Base-by-base conservation (phyloP, 2,113 vertebrate species). In the Polypterus senegalus region DNA sequence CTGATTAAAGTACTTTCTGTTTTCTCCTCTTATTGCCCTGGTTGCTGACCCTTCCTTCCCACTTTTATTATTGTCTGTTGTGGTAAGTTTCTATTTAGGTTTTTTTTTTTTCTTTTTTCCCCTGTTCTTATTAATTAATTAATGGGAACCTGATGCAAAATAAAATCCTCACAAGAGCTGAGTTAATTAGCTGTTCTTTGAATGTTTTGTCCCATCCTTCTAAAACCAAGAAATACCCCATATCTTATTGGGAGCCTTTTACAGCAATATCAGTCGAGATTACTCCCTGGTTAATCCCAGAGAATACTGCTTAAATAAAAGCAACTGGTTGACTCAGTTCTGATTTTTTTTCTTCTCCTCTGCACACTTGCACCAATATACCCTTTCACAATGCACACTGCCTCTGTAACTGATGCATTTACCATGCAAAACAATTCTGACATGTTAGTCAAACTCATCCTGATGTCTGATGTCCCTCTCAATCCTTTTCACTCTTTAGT, bases 51-150 rank as follows among this genome's bases (percentile, higher is more conserved):
- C 84, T 88, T 92, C 83, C 90, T 92, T 88, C 91, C 92, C 83
- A 92, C 91, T 96, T 94, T 92, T 92, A 92, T 93, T 97, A 92
- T 94, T 96, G 88, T 97, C 91, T 96, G 79, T 97, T 95, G 88
- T 97, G 93, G 94, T 97, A 98, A 98, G 96, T 98, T 92, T 77
- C 83, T 86, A 84, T 89, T 84, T 74, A 87, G 88, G 88, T 84
- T 83, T 79, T 82, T 78, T 71, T 63, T 61, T 77, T 77, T 74
- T 72, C 74, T 70, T 82, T 79, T 79, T 27, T 27, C 27, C n/a
- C 27, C 27, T 27, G 27, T 27, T 27, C 27, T 27, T 58, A 47
- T 59, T 61, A 65, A 72, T 75, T 78, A 75, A 65, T 75, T 78
- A 75, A 65, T 72, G 72, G 74, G 74, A 78, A 59, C 65, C 76